These are phyloP conservation scores for Chrosomus eos DNA, from an alignment of 2,797 vertebrate species.

Conservation along the genomic window DNA sequence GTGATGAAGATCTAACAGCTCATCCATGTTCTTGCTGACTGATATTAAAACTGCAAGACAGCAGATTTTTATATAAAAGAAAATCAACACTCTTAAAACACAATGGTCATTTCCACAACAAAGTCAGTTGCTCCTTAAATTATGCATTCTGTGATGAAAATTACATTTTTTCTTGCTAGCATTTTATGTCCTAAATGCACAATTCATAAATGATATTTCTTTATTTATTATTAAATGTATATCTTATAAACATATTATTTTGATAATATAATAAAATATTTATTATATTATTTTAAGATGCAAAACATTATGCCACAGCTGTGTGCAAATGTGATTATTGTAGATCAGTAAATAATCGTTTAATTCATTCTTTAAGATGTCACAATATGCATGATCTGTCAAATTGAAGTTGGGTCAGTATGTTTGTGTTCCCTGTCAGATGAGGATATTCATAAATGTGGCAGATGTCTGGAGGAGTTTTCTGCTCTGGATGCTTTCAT, in stretches of 20 bases:
- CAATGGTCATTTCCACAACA: neutral
- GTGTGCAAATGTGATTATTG: neutral
- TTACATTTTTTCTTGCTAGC: neutral
- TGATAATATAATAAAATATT: too few relatives aligned
- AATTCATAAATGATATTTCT: neutral
- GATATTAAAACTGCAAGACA: neutral
- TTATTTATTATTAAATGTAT: neutral
- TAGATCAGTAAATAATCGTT: neutral
- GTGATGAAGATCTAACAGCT: neutral
- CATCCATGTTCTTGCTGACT: neutral
- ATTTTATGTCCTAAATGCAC: neutral
- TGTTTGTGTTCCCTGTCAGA: conserved; percentile 67
- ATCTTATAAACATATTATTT: neutral
- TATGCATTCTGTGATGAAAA: neutral
- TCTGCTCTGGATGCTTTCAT: conserved; percentile 92
- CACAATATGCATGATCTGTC: neutral
- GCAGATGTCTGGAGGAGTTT: conserved; percentile 93
- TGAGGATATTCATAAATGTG: conserved; percentile 92
- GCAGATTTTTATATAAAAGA: neutral
- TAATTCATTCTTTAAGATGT: too few relatives aligned
- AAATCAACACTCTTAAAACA: neutral
- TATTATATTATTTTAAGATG: neutral
- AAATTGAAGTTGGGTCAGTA: neutral
- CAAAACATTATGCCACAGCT: neutral
- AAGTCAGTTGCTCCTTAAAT: neutral